Evolutionary conservation across 2,888 invertebrate genomes (phyloP), one percentile per base, ranked within the genome.

Genomic region (Campopleginae sp.): DNA sequence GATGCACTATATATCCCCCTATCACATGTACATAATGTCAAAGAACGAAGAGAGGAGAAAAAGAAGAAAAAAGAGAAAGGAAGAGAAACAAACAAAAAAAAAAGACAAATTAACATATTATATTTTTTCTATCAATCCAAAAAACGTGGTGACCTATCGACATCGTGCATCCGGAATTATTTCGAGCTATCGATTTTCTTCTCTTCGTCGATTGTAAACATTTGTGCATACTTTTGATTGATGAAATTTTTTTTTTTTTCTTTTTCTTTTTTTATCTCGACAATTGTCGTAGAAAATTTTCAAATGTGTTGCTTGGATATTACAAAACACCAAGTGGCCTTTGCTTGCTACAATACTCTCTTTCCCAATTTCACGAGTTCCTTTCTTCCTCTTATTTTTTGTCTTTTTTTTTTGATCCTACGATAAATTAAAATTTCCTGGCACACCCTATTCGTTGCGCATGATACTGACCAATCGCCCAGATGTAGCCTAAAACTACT

Each of bases 101-200:
- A 51, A 48, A 89, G 91, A 90, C 89, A 91, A 91, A 91, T 92
- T 91, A 38, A 91, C 91, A 91, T 91, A 93, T 93, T 93, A 93
- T 93, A 93, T 93, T 93, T 93, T 93, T 93, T 93, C 93, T 93
- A 93, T 93, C 92, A 89, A 93, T 91, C 92, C 91, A 90, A 88
- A 89, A 91, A 90, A 91, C 88, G 90, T 91, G 91, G 91, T 92
- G 91, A 92, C 91, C 90, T 92, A 92, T 92, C 91, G 90, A 77
- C 91, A 92, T 91, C 89, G 90, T 91, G 90, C 90, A 90, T 90
- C 90, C 87, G 87, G 88, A 84, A 90, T 90, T 87, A 87, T 87
- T 90, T 90, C 63, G 82, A 38, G 77, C 77, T 65, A 83, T 87
- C 79, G 48, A 80, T 88, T 88, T 82, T 68, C 76, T 66, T 82